Percentiles rank a stretch among this genome's conserved stretches.
Conservation (phyloP, 1,140 invertebrate species). For the Bradynema listronoti region DNA sequence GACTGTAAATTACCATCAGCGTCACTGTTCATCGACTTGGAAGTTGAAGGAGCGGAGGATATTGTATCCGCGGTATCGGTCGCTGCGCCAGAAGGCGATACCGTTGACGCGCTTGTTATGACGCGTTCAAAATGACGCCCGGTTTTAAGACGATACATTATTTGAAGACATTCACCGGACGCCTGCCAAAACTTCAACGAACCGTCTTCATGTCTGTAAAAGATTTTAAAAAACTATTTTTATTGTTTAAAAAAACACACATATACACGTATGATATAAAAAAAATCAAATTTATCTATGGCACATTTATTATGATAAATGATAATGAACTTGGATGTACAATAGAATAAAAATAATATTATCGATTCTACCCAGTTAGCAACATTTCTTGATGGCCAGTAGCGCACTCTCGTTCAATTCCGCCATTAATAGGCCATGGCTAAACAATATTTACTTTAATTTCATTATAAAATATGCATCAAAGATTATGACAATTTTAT, state of each 20-base stretch:
- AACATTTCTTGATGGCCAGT: slow-evolving; percentile 56
- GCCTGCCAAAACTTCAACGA: slow-evolving; percentile 58
- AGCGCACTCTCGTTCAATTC: slow-evolving; percentile 53
- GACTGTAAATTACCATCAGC: too few species aligned
- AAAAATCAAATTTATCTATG: too few species aligned
- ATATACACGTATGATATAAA: too few species aligned
- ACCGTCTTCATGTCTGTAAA: slow-evolving; percentile 50
- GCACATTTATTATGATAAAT: slow-evolving; percentile 17
- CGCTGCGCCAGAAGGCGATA: slow-evolving; percentile 9
- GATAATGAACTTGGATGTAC: slow-evolving; percentile 2
- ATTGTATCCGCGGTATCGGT: too few species aligned
- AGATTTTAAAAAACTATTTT: too few species aligned
- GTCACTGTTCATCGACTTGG: too few species aligned
- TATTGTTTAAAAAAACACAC: too few species aligned
- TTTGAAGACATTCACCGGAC: slow-evolving; percentile 67
- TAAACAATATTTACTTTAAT: slow-evolving; percentile 25
- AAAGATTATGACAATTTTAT: too few species aligned
- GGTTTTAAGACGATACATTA: slow-evolving; percentile 94
- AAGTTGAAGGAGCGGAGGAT: too few species aligned
- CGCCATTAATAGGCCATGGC: slow-evolving; percentile 50
- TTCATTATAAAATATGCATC: too few species aligned
- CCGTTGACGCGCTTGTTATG: slow-evolving; percentile 21
- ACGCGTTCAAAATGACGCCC: slow-evolving; percentile 84
- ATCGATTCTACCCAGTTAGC: slow-evolving; percentile 51
- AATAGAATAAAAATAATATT: too few species aligned